A percentile compares a stretch with the other conserved stretches of the same genome.
phyloP scores from a whole-genome alignment of 2,797 vertebrate species.

The Tolypeutes matacus region DNA sequence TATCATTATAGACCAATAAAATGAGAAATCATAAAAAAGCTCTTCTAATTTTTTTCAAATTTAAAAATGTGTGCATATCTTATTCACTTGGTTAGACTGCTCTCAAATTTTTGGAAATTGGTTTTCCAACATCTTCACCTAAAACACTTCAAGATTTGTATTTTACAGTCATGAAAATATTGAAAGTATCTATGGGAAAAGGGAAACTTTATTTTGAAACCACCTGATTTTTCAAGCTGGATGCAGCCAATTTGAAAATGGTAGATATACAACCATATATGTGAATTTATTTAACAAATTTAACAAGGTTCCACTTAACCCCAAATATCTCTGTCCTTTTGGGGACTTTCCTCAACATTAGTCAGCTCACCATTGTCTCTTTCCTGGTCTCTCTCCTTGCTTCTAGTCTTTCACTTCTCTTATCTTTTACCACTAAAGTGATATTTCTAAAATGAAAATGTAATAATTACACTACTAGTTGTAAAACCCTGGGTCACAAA shows the following conservation, averaged over 20 bases:
- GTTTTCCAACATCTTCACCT: neutral
- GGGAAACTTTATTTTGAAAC: neutral
- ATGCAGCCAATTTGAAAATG: too few relatives aligned
- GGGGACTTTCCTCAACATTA: neutral
- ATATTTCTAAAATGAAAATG: neutral
- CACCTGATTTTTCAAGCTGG: neutral
- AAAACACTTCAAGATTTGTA: neutral
- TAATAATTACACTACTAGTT: neutral
- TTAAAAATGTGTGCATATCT: too few relatives aligned
- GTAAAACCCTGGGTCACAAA: neutral
- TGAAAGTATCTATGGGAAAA: too few relatives aligned
- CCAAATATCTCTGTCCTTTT: too few relatives aligned
- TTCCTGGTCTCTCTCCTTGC: fast-evolving
- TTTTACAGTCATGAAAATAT: neutral
- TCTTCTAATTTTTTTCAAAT: too few relatives aligned
- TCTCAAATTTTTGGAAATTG: neutral
- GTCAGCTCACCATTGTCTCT: neutral
- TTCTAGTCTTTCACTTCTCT: neutral
- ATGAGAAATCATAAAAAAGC: too few relatives aligned
- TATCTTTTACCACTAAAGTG: neutral
- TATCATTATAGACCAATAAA: too few relatives aligned
- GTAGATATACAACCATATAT: too few relatives aligned
- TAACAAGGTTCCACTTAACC: too few relatives aligned
- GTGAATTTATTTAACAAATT: too few relatives aligned
- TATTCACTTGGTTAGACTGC: too few relatives aligned